phyloP scores from a whole-genome alignment of 2,888 invertebrate genomes.

The Gisinianus flammeolus region DNA sequence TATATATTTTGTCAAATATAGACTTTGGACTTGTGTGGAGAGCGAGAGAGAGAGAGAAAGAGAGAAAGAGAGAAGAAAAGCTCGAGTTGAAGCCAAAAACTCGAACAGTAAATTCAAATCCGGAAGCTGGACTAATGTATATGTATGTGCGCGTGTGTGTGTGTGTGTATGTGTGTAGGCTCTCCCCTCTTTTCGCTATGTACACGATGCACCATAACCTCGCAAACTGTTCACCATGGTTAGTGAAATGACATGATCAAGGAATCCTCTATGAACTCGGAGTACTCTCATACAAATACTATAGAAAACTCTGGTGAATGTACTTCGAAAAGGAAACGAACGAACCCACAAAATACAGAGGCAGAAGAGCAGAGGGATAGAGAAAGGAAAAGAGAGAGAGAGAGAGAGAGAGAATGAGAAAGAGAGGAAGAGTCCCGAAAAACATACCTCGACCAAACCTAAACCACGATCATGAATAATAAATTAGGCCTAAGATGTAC shows the following conservation, averaged over 20 bases:
- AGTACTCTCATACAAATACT: background rate
- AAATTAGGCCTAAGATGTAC: constrained; percentile 37
- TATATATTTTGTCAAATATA: background rate
- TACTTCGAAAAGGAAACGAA: background rate
- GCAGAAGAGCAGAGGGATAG: background rate
- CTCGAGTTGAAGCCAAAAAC: background rate
- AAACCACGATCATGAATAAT: constrained; percentile 38
- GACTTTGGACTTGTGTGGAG: background rate
- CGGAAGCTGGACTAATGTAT: constrained; percentile 23
- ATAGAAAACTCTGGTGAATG: background rate
- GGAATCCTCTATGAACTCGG: background rate
- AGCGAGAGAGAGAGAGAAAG: background rate
- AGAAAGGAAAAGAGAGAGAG: background rate
- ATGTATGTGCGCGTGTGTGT: background rate
- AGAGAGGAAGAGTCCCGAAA: background rate
- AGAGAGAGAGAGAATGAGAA: background rate
- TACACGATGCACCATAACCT: too few species aligned
- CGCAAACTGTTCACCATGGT: too few species aligned
- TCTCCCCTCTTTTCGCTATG: too few species aligned
- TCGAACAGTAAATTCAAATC: constrained; percentile 25
- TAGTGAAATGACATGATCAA: background rate
- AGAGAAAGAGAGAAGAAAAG: background rate
- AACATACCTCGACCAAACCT: constrained; percentile 12
- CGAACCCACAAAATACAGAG: background rate
- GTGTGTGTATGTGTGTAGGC: too few species aligned